Conservation (phyloP, 2,888 invertebrate species). For the Agrotis segetum region DNA sequence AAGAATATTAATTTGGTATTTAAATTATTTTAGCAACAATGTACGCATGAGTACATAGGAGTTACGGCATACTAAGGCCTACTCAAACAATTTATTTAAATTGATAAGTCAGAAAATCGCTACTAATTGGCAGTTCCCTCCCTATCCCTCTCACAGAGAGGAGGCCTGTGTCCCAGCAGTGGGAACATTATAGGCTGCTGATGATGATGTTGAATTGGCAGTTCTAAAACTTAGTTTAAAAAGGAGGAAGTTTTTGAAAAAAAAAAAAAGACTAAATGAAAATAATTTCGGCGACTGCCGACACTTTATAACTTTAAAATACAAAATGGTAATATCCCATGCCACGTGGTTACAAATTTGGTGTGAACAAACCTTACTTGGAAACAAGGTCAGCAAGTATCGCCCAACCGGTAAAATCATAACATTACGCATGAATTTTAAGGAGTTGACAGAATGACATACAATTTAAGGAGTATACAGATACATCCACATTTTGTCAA, state of each 20-base stretch:
- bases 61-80: neutral
- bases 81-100: neutral
- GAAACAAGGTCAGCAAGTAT: slow-evolving; percentile 40
- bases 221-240: neutral
- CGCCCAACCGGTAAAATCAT: slow-evolving; percentile 33
- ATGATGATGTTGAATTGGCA: too few relatives aligned
- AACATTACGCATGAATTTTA: neutral
- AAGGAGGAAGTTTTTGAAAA: neutral
- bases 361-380: slow-evolving; percentile 42
- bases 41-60: neutral
- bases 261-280: too few relatives aligned
- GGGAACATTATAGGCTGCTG: too few relatives aligned
- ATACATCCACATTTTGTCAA: neutral
- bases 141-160: too few relatives aligned
- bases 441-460: too few relatives aligned
- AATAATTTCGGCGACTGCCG: neutral
- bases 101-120: neutral
- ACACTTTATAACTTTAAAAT: neutral
- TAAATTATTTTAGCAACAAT: neutral
- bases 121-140: too few relatives aligned
- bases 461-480: neutral
- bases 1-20: slow-evolving; percentile 12
- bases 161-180: too few relatives aligned
- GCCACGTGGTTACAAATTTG: slow-evolving; percentile 9
- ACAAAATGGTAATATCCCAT: slow-evolving; percentile 8